phyloP scores from a whole-genome alignment of 2,888 invertebrate genomes.

The Nomada ruficornis region DNA sequence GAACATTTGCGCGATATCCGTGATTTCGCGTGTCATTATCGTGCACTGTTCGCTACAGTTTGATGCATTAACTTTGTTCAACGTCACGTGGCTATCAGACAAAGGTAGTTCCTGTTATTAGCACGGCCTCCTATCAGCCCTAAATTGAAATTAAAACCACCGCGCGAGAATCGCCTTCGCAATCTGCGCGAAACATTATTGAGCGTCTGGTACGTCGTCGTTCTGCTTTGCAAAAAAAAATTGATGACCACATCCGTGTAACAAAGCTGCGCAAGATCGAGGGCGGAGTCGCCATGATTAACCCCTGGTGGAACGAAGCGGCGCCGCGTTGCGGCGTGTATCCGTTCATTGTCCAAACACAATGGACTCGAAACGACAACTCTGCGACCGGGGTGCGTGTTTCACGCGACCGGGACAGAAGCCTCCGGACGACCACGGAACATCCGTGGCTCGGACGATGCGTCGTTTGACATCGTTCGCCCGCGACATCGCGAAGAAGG shows the following conservation, averaged over 20 bases:
- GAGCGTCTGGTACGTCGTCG: neutral
- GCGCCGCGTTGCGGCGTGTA: neutral
- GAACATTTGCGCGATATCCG: no score
- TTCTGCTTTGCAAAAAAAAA: neutral
- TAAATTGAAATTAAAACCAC: no score
- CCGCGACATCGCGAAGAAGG: constrained; percentile 55
- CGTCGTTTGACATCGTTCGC: constrained; percentile 44
- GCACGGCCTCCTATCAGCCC: no score
- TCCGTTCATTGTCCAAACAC: constrained; percentile 17
- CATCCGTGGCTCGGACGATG: constrained; percentile 6
- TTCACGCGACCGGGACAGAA: constrained; percentile 37
- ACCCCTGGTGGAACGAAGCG: constrained; percentile 1
- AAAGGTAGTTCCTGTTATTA: no score
- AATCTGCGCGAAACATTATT: neutral
- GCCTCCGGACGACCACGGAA: constrained; percentile 45
- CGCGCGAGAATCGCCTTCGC: no score
- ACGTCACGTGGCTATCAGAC: no score
- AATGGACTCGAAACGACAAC: constrained; percentile 48
- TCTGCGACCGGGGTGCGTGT: constrained; percentile 27
- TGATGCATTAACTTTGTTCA: no score
- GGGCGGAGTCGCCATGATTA: neutral
- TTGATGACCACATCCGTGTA: neutral
- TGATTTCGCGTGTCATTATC: no score
- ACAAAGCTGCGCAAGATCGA: neutral
- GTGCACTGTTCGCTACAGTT: no score